Evolutionary conservation across 2,113 vertebrate species (phyloP).

Genomic region (Trichomycterus rosablanca): DNA sequence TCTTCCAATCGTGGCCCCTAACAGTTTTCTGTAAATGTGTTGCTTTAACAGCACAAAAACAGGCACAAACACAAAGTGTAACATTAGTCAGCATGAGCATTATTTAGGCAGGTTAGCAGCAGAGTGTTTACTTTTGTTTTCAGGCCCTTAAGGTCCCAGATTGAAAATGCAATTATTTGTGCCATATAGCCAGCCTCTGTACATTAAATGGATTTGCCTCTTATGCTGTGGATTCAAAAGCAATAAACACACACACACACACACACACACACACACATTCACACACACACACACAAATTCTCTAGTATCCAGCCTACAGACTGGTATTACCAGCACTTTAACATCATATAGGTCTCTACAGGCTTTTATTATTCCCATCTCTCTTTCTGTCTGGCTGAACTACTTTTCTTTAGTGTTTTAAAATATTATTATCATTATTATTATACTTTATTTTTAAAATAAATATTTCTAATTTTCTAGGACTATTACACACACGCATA

Average conservation of each 20-base stretch:
- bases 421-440: no score
- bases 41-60: conserved; percentile 7
- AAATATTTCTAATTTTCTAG: no score
- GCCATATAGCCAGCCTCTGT: conserved; percentile 57
- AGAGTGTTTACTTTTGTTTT: conserved; percentile 10
- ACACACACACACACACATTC: not conserved
- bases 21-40: not conserved
- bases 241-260: conserved; percentile 15
- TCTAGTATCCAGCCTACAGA: not conserved
- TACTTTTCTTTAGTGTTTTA: no score
- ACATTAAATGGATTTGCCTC: conserved; percentile 48
- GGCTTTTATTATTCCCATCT: no score
- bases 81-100: conserved; percentile 18
- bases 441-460: no score
- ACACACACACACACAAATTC: not conserved
- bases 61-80: not conserved
- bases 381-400: no score
- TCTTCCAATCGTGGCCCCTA: not conserved
- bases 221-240: conserved; percentile 37
- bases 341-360: no score
- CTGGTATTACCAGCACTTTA: no score
- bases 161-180: conserved; percentile 69
- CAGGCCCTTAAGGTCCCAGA: conserved; percentile 52
- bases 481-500: no score
- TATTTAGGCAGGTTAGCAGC: conserved; percentile 23